Conservation (phyloP, 2,113 vertebrate genomes). For the Corythornis madagascariensis region DNA sequence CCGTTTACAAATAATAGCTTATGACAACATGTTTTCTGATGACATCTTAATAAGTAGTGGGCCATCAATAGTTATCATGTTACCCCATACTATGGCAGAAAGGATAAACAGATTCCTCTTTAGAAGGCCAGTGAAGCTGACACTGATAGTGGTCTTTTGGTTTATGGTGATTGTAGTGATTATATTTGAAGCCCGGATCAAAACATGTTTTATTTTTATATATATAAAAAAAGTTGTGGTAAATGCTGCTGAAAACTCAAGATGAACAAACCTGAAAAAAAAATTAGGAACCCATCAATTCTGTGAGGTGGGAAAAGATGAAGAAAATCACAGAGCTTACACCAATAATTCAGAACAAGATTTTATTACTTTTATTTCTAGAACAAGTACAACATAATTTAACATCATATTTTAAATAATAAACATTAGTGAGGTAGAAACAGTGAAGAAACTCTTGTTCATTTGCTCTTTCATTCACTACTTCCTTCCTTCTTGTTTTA, state of each 20-base stretch:
- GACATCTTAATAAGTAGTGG: constrained; percentile 35
- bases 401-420: not conserved
- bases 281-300: not conserved
- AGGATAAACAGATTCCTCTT: not conserved
- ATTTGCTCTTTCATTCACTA: not conserved
- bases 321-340: not conserved
- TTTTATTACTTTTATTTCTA: not conserved
- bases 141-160: not conserved
- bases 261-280: not conserved
- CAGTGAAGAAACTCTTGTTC: not conserved
- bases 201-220: not conserved
- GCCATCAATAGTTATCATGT: constrained; percentile 48
- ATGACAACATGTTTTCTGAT: constrained; percentile 44
- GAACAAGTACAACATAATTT: not conserved
- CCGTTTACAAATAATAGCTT: constrained; percentile 9
- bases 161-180: not conserved
- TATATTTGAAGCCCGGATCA: not conserved
- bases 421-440: not conserved
- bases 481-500: not conserved
- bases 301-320: not conserved
- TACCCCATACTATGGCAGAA: constrained; percentile 19
- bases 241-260: not conserved
- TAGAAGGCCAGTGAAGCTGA: constrained; percentile 31
- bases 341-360: not conserved
- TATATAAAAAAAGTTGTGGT: not conserved